Evolutionary conservation across 64 coral and sea anemone genomes (phyloP), one percentile per base, ranked within the genome.

Genomic region (Stylophora pistillata): DNA sequence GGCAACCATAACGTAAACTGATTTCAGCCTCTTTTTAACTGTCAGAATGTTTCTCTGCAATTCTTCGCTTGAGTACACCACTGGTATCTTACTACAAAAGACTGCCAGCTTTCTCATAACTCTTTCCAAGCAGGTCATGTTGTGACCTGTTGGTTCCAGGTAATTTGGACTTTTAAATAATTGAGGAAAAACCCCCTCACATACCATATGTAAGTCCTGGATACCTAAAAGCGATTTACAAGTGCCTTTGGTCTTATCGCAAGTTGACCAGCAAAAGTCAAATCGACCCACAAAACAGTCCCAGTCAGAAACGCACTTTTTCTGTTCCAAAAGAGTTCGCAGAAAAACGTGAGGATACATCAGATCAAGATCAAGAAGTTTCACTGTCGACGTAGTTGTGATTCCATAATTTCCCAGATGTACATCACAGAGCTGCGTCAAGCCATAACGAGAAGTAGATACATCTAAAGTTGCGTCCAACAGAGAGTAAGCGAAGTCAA

Each of bases 341-440:
- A 92, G 30, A 17, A 88, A 78, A 0, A 57, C 26, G 79, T 72
- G 78, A 58, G 78, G 78, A 34, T 88, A 95, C 2, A 76, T 15
- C 2, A 83, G 63, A 89, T 95, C 94, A 58, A 88, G 87, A 64
- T 95, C 94, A 31, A 92, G 76, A 0, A 89, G 34, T 92, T 95
- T 95, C 17, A 92, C 60, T 11, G 64, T 26, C 23, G 77, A 82
- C 57, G 85, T 37, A 53, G 57, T 81, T 71, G 90, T 89, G 21
- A 94, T 66, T 30, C 95, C 95, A 91, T 79, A 91, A 41, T 98
- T 98, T 55, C 88, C 88, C 28, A 94, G 64, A 54, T 98, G 92
- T 16, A 72, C 56, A 74, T 98, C 95, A 76, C 95, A 98, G 0
- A 77, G 77, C 47, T 47, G 81, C 29, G 64, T n/a, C n/a, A 68